phyloP scores from a whole-genome alignment of 2,113 vertebrate species.

The Nipponia nippon region DNA sequence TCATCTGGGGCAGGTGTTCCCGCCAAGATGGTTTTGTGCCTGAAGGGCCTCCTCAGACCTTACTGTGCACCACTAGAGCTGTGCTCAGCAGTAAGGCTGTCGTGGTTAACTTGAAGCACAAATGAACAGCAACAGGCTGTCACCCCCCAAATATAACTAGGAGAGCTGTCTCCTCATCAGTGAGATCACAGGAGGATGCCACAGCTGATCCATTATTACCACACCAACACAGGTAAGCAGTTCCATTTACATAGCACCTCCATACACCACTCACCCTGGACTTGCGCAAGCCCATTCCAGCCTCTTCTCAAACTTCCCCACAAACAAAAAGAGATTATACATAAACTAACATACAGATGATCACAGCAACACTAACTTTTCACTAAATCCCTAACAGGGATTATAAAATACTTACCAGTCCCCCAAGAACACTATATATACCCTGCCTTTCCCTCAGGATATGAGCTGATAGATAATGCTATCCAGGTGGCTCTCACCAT shows the following conservation, averaged over 20 bases:
- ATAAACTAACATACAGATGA: rapidly evolving
- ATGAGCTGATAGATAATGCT: background rate
- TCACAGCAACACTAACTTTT: rapidly evolving
- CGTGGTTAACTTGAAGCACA: background rate
- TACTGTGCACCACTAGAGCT: rapidly evolving
- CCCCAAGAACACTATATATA: background rate
- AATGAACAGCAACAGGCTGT: rapidly evolving
- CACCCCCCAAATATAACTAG: rapidly evolving
- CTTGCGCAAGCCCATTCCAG: rapidly evolving
- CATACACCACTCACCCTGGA: rapidly evolving
- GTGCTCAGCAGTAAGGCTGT: rapidly evolving
- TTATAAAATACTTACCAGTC: rapidly evolving
- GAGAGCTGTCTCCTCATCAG: rapidly evolving
- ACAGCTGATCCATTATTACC: too few species aligned
- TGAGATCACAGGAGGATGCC: rapidly evolving
- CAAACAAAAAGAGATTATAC: rapidly evolving
- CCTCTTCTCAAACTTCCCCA: background rate
- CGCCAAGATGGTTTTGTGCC: rapidly evolving
- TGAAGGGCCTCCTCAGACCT: too few species aligned
- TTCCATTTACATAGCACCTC: rapidly evolving
- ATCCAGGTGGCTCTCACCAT: background rate
- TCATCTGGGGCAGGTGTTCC: rapidly evolving
- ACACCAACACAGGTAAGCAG: background rate
- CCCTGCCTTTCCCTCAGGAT: background rate
- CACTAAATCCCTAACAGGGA: rapidly evolving